Conservation (phyloP, 2,113 vertebrate genomes). For the Regulus satrapa region DNA sequence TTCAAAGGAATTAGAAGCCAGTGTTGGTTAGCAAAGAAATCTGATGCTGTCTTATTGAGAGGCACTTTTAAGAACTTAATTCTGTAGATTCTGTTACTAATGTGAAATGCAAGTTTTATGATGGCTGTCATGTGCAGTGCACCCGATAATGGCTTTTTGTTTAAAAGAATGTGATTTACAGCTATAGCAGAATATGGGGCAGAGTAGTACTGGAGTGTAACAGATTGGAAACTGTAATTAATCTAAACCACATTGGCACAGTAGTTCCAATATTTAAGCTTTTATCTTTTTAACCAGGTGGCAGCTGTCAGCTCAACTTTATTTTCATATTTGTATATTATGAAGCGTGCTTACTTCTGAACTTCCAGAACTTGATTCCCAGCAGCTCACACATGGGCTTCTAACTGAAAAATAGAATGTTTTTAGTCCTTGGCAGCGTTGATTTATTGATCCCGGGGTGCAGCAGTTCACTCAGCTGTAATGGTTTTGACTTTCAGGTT, state of each 20-base stretch:
- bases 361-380: background rate
- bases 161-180: background rate
- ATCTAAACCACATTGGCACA: background rate
- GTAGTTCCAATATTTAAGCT: background rate
- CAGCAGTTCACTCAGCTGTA: background rate
- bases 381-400: background rate
- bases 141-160: background rate
- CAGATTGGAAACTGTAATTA: background rate
- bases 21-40: background rate
- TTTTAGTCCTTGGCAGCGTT: background rate
- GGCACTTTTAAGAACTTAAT: background rate
- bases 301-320: background rate
- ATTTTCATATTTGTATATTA: background rate
- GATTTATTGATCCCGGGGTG: background rate
- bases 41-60: background rate
- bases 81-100: background rate
- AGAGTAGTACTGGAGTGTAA: background rate
- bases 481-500: slow-evolving; percentile 75
- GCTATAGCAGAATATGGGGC: background rate
- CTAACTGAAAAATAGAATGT: background rate
- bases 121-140: background rate
- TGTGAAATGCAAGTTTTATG: background rate
- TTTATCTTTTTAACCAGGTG: background rate
- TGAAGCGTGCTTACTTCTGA: background rate
- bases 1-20: background rate